Conservation (phyloP, 2,797 vertebrate species). For the Enteromius paludinosus region DNA sequence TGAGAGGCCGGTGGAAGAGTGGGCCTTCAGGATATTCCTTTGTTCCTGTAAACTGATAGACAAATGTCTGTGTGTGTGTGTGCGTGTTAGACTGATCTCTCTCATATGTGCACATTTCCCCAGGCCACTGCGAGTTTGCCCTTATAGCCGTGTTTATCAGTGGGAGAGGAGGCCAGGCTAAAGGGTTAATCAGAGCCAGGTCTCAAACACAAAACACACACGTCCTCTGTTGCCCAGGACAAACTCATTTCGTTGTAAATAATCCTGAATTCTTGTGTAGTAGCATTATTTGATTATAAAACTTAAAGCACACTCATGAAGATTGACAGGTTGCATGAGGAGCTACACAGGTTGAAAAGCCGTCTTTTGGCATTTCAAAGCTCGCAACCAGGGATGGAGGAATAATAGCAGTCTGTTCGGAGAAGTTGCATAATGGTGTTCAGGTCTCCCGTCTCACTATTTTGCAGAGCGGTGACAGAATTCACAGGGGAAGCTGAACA, state of each 20-base stretch:
- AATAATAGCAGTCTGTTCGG: constrained; percentile 41
- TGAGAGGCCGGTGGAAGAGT: constrained; percentile 80
- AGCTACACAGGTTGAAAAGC: neutral
- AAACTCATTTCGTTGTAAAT: neutral
- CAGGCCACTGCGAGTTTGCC: constrained; percentile 78
- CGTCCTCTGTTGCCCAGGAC: constrained; percentile 1
- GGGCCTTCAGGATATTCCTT: constrained; percentile 83
- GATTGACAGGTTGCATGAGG: neutral
- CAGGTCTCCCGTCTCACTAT: constrained; percentile 46
- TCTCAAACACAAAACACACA: constrained; percentile 49
- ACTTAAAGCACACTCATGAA: neutral
- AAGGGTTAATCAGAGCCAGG: constrained; percentile 82
- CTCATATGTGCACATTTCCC: constrained; percentile 86
- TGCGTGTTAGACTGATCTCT: constrained; percentile 87
- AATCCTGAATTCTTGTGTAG: neutral
- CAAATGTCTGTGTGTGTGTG: constrained; percentile 53
- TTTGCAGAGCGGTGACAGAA: constrained; percentile 64
- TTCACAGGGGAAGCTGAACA: constrained; percentile 63
- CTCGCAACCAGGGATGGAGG: constrained; percentile 18
- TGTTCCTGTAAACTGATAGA: constrained; percentile 87
- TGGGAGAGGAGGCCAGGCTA: constrained; percentile 76
- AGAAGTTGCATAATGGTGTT: constrained; percentile 47
- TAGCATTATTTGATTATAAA: neutral
- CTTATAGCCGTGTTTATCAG: constrained; percentile 71
- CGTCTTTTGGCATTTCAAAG: constrained; percentile 21